Base-by-base conservation (phyloP, 2,888 invertebrate species). In the Meiosimyza decipiens region DNA sequence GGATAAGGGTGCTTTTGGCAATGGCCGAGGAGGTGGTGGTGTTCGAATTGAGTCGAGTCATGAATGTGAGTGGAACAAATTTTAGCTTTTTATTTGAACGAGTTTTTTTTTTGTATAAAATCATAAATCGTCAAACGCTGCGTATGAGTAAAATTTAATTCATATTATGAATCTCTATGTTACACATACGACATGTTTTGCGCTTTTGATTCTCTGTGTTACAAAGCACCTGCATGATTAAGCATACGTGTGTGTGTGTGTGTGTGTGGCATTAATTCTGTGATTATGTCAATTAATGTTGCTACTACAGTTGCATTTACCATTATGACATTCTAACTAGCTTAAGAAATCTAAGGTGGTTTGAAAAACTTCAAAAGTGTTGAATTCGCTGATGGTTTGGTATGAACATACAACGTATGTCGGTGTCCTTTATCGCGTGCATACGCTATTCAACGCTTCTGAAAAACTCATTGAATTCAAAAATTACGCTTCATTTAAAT, bases 1-100 rank as follows among this genome's bases (percentile, higher is more conserved):
- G 74, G 84, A 84, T 71, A 84, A 83, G 63, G 80, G 80, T 9
- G 79, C 80, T 15, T 81, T 82, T 16, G 82, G 80, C 15, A 79
- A 79, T 16, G 80, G 81, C 1, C 75, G 79, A 12, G 80, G 78
- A n/a, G 72, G 52, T 15, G 75, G 60, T 16, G 77, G 77, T 5
- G 69, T 82, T 33, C 80, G 75, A 9, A 75, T 83, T 64, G 84
- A 84, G 75, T 77, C 82, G 1, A 77, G 79, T 72, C 83, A 82
- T 75, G 80, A 83, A 65, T 83, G 84, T 84, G 77, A 80, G 82
- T 76, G 55, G 69, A 40, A n/a, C 4, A 15, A 2, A 64, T 62
- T 54, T 54, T 40, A 1, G 1, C 1, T 40, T 7, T 40, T 40
- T 40, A 9, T 40, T 40, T 9, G 6, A 40, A 40, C 6, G 40